Evolutionary conservation across 1,140 invertebrate genomes (phyloP).

Genomic region (Drosophila watanabei): DNA sequence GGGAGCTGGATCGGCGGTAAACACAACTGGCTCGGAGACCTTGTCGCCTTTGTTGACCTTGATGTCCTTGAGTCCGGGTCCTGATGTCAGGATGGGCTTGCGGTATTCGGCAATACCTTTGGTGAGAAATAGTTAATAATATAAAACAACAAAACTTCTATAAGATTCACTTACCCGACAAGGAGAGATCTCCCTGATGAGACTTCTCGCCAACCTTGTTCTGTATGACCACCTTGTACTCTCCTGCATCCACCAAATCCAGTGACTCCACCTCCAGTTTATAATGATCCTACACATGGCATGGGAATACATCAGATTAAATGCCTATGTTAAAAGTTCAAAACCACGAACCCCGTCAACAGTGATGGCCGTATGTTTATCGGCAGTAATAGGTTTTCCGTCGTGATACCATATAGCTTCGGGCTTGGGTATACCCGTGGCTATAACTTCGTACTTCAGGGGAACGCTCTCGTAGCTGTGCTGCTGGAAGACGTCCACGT

Average conservation of each 20-base stretch:
- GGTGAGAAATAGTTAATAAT: slow-evolving; percentile 10
- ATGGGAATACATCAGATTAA: neutral
- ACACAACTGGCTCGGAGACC: slow-evolving; percentile 91
- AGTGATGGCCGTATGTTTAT: slow-evolving; percentile 88
- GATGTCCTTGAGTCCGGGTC: slow-evolving; percentile 87
- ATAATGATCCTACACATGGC: slow-evolving; percentile 87
- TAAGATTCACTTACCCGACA: slow-evolving; percentile 88
- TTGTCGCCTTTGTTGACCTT: slow-evolving; percentile 88
- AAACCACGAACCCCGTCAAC: slow-evolving; percentile 87
- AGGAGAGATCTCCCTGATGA: slow-evolving; percentile 89
- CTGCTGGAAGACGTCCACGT: slow-evolving; percentile 90
- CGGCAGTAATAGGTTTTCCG: slow-evolving; percentile 88
- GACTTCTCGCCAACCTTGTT: slow-evolving; percentile 92
- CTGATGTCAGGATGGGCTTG: slow-evolving; percentile 90
- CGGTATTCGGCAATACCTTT: slow-evolving; percentile 90
- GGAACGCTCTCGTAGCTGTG: slow-evolving; percentile 92
- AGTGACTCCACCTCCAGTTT: slow-evolving; percentile 90
- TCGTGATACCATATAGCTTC: slow-evolving; percentile 92
- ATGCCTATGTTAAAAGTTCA: neutral
- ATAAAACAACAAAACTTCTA: rapidly evolving
- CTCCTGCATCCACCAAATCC: slow-evolving; percentile 90
- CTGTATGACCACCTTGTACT: slow-evolving; percentile 91
- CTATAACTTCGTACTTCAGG: slow-evolving; percentile 90
- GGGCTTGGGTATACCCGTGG: slow-evolving; percentile 90
- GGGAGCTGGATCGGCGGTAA: slow-evolving; percentile 92